Evolutionary conservation across 2,888 invertebrate genomes (phyloP).

Genomic region (Apodemia duryi): DNA sequence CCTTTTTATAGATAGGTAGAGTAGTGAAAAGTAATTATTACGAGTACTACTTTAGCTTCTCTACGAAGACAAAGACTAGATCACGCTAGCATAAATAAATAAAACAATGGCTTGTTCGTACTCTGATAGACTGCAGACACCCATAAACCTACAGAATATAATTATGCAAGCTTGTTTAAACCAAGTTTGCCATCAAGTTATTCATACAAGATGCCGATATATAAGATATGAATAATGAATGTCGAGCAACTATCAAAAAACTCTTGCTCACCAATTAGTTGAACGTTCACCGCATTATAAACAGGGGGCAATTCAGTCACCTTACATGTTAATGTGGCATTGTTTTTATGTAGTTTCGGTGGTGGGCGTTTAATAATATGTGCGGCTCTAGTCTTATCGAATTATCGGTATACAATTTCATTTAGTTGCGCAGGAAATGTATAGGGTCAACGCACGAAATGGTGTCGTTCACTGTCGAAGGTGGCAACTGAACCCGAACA

Average conservation of each 20-base stretch:
- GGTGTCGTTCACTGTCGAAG: constrained; percentile 71
- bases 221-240: constrained; percentile 22
- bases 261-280: constrained; percentile 16
- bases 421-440: constrained; percentile 62
- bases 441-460: constrained; percentile 70
- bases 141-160: neutral
- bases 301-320: constrained; percentile 20
- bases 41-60: neutral
- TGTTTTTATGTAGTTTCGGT: constrained; percentile 44
- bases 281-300: constrained; percentile 17
- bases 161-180: neutral
- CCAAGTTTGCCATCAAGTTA: neutral
- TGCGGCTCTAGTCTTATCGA: constrained; percentile 42
- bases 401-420: constrained; percentile 51
- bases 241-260: constrained; percentile 10
- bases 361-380: constrained; percentile 20
- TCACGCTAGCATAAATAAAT: neutral
- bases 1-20: too few relatives aligned
- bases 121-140: neutral
- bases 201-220: neutral
- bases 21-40: neutral
- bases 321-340: constrained; percentile 42
- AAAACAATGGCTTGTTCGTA: neutral
- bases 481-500: constrained; percentile 71
- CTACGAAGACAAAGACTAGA: too few relatives aligned